These are phyloP conservation scores for Gymnocheta viridis DNA, from an alignment of 2,888 invertebrate species.

Conservation along the genomic window DNA sequence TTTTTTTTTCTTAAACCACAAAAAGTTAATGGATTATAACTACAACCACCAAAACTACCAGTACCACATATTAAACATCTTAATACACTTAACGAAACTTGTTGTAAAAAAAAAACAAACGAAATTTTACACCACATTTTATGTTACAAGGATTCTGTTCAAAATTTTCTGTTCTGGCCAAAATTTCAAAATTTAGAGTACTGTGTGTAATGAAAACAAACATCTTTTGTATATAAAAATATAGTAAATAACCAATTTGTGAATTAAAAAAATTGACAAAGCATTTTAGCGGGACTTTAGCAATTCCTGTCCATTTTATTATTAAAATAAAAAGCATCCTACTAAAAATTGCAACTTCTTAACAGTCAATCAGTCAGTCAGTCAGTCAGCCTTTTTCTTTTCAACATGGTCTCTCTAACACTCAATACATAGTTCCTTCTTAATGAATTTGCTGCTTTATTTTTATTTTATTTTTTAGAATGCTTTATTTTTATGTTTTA, in stretches of 20 bases:
- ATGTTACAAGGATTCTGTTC: slow-evolving; percentile 28
- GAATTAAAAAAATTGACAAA: slow-evolving; percentile 68
- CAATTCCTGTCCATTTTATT: slow-evolving; percentile 3
- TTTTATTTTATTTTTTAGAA: slow-evolving; percentile 25
- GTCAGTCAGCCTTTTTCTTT: slow-evolving; percentile 38
- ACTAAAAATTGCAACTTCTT: slow-evolving; percentile 22
- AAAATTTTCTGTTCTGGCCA: background rate
- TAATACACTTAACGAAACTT: slow-evolving; percentile 47
- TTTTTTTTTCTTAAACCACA: slow-evolving; percentile 56
- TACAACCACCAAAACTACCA: slow-evolving; percentile 55
- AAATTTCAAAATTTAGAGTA: slow-evolving; percentile 62
- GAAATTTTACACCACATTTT: slow-evolving; percentile 45
- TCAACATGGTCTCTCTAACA: slow-evolving; percentile 27
- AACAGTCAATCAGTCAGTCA: slow-evolving; percentile 42
- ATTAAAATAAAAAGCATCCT: slow-evolving; percentile 7
- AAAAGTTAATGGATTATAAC: slow-evolving; percentile 63
- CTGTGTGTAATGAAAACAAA: slow-evolving; percentile 8
- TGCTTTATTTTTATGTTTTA: slow-evolving; percentile 40
- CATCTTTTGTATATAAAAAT: background rate
- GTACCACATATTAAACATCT: slow-evolving; percentile 55
- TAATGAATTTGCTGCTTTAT: slow-evolving; percentile 33
- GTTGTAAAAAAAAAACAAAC: slow-evolving; percentile 1
- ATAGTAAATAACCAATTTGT: slow-evolving; percentile 49
- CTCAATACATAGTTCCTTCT: slow-evolving; percentile 61
- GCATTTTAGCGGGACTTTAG: slow-evolving; percentile 42